Percentiles rank a stretch among this genome's conserved stretches.
phyloP scores from a whole-genome alignment of 2,888 invertebrate genomes.

The Penaeus monodon region DNA sequence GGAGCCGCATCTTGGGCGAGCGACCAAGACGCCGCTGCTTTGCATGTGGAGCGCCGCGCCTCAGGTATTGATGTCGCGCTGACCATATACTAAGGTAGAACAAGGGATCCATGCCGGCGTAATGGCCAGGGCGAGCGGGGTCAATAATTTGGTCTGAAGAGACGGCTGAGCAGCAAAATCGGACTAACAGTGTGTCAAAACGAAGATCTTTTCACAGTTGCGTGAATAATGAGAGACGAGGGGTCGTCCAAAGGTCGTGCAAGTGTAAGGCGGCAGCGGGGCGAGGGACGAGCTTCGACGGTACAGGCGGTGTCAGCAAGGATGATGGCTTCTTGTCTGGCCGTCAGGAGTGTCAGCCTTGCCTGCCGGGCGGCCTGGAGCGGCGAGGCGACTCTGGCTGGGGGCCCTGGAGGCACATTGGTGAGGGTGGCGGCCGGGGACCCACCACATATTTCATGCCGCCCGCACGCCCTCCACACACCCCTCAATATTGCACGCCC shows the following conservation, averaged over 20 bases:
- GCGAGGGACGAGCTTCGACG: constrained; percentile 9
- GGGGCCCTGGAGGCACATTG: constrained; percentile 45
- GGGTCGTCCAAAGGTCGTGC: constrained; percentile 38
- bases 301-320: constrained; percentile 2
- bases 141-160: constrained; percentile 7
- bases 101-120: not conserved
- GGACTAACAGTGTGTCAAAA: constrained; percentile 39
- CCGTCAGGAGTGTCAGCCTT: constrained; percentile 27
- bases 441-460: constrained; percentile 47
- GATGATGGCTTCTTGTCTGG: not conserved
- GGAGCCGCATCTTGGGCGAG: too few species aligned
- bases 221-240: constrained; percentile 36
- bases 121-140: not conserved
- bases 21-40: too few species aligned
- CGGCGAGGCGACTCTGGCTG: not conserved
- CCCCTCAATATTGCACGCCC: constrained; percentile 49
- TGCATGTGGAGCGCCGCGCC: too few species aligned
- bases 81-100: not conserved
- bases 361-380: constrained; percentile 6
- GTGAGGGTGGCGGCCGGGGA: constrained; percentile 45
- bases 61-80: too few species aligned
- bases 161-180: constrained; percentile 8
- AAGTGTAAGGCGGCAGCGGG: constrained; percentile 36
- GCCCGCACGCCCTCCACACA: constrained; percentile 34
- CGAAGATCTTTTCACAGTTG: constrained; percentile 31